Base-by-base conservation (phyloP, 2,113 vertebrate species). In the Heterochromis multidens region DNA sequence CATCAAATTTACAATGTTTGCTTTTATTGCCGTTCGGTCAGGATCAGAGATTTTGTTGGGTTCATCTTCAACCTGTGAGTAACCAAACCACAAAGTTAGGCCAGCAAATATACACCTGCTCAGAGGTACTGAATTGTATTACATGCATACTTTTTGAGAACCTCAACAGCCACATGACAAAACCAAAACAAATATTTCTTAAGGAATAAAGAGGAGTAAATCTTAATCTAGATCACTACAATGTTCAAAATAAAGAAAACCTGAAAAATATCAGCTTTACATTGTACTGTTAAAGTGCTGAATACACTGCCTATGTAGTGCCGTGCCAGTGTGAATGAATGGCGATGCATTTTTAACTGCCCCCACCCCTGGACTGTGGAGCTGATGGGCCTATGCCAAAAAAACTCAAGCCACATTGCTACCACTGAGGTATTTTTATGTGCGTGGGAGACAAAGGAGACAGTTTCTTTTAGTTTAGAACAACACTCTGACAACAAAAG, bases 1-100 rank as follows among this genome's bases (percentile, higher is more conserved):
- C 98, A 99, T 99, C 95, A 99, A 91, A 94, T 98, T 98, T n/a
- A 99, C 96, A 85, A 99, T 99, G 91, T 99, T 99, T 85, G 97
- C 97, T 96, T 99, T 99, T 92, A 99, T 97, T 10, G 98, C 97
- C 62, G 97, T 96, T 83, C 99, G 95, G 89, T 99, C 99, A 0
- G 95, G 60, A 80, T 99, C 98, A 8, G 98, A 99, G 43, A 99
- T 99, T 96, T 98, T 99, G 89, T 99, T 99, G 6, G 97, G 97
- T 93, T 99, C 99, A 95, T 99, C 99, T 93, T 99, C 99, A 93
- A 99, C 89, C 99, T 99, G 91, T 81, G 11, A 91, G 31, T 46
- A 61, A 82, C 61, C 5, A 90, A 17, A 59, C 52, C 21, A 81
- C 5, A 81, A 17, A 46, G 54, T 23, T 79, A 61, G 4, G 25